Base-by-base conservation (phyloP, 2,888 invertebrate genomes). In the Caenorhabditis sp. region DNA sequence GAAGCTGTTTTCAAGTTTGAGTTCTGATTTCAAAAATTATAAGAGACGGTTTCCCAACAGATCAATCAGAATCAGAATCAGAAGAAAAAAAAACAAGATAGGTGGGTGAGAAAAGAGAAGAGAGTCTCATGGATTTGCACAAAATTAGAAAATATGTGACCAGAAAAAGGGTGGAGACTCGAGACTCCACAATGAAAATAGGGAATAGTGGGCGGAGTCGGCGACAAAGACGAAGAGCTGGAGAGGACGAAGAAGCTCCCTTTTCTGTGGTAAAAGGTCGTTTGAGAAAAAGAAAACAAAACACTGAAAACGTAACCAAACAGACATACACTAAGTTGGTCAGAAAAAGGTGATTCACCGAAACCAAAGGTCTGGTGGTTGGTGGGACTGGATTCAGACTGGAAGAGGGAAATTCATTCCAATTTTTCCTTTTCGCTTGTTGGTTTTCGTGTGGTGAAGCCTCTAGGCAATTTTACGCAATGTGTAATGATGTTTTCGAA, bases 121-220 rank as follows among this genome's bases (percentile, higher is more conserved):
- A 64, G 18, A 40, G 20, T 51, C 13, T 47, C 47, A 53, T 67
- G 76, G 76, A 76, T 76, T 76, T 76, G 76, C 67, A 61, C 76
- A 58, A 61, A 76, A 76, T 76, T 76, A 76, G 76, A 76, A 67
- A 76, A 67, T 68, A 53, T 58, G 67, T 50, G 76, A 11, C 44
- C 24, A 24, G 35, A 40, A 26, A 24, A 61, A n/a, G 50, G 74
- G 67, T 37, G 74, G 74, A 53, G 67, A 40, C 20, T 37, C 40
- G 28, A 55, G 55, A 55, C 55, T 55, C 55, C 26, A 55, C 55
- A 55, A 55, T 28, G 55, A 55, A 71, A 64, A 64, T 55, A 62
- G 51, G 53, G 62, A 72, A 64, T 47, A 3, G 64, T 64, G 72
- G 72, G 72, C 64, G 72, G 72, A 35, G 64, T 15, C 26, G 32